Evolutionary conservation across 2,113 vertebrate species (phyloP), one percentile per base, ranked within the genome.

Genomic region (Ramphastos sulfuratus): DNA sequence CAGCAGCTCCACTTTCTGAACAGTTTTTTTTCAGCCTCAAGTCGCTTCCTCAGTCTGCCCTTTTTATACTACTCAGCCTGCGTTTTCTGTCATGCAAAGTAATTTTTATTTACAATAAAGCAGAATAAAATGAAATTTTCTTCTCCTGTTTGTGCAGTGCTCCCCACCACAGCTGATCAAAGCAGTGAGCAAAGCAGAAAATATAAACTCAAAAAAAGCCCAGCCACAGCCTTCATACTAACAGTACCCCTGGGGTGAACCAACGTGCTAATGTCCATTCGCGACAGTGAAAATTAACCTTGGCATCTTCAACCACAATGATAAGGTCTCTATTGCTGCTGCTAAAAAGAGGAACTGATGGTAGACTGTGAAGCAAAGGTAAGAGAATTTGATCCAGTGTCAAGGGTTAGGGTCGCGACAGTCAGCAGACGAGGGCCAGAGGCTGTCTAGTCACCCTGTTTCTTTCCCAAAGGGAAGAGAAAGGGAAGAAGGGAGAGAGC

Each of bases 31-130:
- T 28, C 87, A 78, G 56, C 54, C 89, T 46, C 74, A 59, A 77
- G 42, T 15, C 67, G 23, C 27, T 65, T 74, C 72, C 84, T 80
- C 9, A 7, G 6, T 35, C 48, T 59, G 52, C 25, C 42, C 66
- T 67, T 58, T 39, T 33, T 15, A 8, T n/a, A 7, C 35, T 54
- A 50, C 56, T 72, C 75, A 48, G 1, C 42, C 48, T 42, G 48
- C 8, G 5, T 60, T 55, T 89, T 63, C 48, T 39, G 20, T 8
- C 14, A 44, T 0, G 7, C 25, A 69, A 92, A 82, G 71, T 59
- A 19, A 59, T 72, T 69, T 74, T 61, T 10, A 35, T 60, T 11
- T 0, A 0, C 3, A 3, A 0, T 0, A 50, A 65, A 70, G 18
- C n/a, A 89, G 79, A 85, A 55, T 21, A 35, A 91, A 89, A 76